Conservation (phyloP, 1,140 invertebrate genomes). For the Sesamia nonagrioides region DNA sequence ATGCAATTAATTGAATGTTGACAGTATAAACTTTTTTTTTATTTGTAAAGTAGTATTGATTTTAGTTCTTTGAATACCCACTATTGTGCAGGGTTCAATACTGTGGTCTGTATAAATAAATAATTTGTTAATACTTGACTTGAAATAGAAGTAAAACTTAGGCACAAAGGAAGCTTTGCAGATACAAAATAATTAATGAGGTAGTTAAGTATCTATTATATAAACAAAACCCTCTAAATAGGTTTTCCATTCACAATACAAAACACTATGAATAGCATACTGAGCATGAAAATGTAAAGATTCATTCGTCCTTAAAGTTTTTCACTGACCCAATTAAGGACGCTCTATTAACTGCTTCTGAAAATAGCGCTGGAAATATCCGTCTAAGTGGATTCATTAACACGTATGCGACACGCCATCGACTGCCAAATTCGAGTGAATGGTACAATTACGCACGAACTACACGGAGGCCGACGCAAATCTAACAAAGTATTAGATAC, state of each 20-base stretch:
- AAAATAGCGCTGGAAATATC: conserved; percentile 35
- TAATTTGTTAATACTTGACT: too few relatives aligned
- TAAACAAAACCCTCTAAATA: neutral
- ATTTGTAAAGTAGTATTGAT: too few relatives aligned
- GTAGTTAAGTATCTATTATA: too few relatives aligned
- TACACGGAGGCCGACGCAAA: conserved; percentile 38
- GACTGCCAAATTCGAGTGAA: conserved; percentile 32
- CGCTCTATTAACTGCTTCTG: conserved; percentile 25
- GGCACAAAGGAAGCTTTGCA: too few relatives aligned
- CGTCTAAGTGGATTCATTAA: conserved; percentile 35
- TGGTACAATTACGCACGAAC: conserved; percentile 43
- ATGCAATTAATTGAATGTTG: too few relatives aligned
- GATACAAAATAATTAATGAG: too few relatives aligned
- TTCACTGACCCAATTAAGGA: conserved; percentile 3
- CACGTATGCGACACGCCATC: conserved; percentile 21
- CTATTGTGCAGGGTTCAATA: too few relatives aligned
- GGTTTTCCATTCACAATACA: neutral
- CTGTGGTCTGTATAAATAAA: too few relatives aligned
- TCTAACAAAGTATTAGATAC: conserved; percentile 62
- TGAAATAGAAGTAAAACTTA: too few relatives aligned
- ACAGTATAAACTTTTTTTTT: too few relatives aligned
- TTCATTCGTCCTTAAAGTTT: conserved; percentile 24
- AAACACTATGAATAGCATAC: neutral
- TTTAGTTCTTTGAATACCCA: too few relatives aligned
- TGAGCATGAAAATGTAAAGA: neutral